Evolutionary conservation across 2,113 vertebrate genomes (phyloP).

Genomic region (Callipepla squamata): DNA sequence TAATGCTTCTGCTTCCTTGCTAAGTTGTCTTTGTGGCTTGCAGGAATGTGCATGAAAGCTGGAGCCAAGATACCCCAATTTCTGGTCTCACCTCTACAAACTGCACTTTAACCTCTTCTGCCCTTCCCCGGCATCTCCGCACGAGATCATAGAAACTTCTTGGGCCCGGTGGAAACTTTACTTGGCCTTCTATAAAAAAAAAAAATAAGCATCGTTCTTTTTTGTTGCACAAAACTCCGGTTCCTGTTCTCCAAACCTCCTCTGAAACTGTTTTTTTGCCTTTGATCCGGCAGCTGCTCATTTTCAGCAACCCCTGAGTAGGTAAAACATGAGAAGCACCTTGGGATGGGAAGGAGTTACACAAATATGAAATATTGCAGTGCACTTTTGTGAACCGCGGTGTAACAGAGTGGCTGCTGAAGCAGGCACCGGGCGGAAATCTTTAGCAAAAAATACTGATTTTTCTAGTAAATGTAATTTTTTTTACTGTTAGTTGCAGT

Average conservation of each 20-base stretch:
- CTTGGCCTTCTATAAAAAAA: conserved; percentile 54
- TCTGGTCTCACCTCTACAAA: conserved; percentile 62
- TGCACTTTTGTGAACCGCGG: fast-evolving
- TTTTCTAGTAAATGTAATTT: neutral
- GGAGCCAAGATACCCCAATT: conserved; percentile 44
- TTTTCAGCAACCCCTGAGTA: conserved; percentile 21
- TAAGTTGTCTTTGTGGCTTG: conserved; percentile 63
- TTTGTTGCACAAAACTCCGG: neutral
- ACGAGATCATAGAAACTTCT: conserved; percentile 31
- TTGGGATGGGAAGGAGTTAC: conserved; percentile 44
- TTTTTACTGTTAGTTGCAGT: neutral
- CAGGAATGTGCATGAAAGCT: conserved; percentile 65
- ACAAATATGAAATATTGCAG: conserved; percentile 33
- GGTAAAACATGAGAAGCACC: conserved; percentile 66
- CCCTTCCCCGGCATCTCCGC: conserved; percentile 53
- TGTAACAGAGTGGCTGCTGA: neutral
- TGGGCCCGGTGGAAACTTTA: conserved; percentile 23
- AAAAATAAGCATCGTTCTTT: conserved; percentile 43
- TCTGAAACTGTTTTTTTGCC: conserved; percentile 39
- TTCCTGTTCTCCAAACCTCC: conserved; percentile 20
- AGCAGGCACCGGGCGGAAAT: neutral
- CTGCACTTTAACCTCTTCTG: conserved; percentile 69
- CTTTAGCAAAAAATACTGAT: neutral
- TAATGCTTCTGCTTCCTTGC: conserved; percentile 63
- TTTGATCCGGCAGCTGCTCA: conserved; percentile 59